These are phyloP conservation scores for Aporophyla lueneburgensis DNA, from an alignment of 2,888 invertebrate species.

Conservation along the genomic window DNA sequence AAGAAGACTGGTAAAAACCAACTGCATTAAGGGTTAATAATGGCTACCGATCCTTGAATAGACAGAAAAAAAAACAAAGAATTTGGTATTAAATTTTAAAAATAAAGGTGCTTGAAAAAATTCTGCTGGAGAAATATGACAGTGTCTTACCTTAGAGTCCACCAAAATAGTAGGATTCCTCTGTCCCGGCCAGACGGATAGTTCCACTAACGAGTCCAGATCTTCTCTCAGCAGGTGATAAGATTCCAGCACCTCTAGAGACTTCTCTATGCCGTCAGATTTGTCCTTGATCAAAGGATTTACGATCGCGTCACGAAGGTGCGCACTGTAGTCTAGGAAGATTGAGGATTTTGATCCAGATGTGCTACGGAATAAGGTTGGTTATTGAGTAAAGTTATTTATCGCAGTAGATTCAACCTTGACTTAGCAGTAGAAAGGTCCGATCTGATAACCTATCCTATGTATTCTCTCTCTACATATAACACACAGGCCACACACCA, in stretches of 20 bases:
- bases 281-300: conserved; percentile 94
- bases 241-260: conserved; percentile 94
- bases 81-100: not conserved
- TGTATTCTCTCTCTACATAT: too few relatives aligned
- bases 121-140: not conserved
- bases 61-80: not conserved
- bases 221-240: conserved; percentile 98
- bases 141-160: conserved; percentile 92
- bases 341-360: conserved; percentile 96
- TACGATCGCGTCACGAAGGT: conserved; percentile 94
- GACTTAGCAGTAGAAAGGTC: too few relatives aligned
- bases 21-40: not conserved
- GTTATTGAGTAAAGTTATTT: conserved; percentile 18
- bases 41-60: too few relatives aligned
- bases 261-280: conserved; percentile 93
- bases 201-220: conserved; percentile 96
- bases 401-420: too few relatives aligned
- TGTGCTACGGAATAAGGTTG: conserved; percentile 88
- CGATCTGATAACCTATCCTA: not conserved
- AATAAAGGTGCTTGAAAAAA: not conserved
- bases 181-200: conserved; percentile 95
- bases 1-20: not conserved
- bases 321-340: conserved; percentile 96
- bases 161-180: conserved; percentile 94
- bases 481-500: too few relatives aligned